Base-by-base conservation (phyloP, 1,140 invertebrate species). In the Apis florea region DNA sequence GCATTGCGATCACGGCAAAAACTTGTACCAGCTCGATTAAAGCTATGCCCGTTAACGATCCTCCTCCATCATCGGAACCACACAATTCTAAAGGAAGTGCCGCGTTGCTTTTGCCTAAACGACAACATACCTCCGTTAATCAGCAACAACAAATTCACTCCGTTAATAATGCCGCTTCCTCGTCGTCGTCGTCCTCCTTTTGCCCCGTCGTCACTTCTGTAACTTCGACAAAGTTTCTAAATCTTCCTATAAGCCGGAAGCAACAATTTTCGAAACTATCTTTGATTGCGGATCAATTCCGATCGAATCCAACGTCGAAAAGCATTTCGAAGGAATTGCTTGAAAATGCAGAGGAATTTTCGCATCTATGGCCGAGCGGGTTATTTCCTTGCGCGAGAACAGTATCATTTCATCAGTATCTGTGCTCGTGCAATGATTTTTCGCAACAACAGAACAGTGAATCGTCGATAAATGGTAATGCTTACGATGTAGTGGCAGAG, bases 331-430 rank as follows among this genome's bases (percentile, higher is more conserved):
- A 21, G 15, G 13, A 24, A 54, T 19, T 26, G 69, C 10, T 8
- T 0, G 56, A 31, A 9, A 71, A 19, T 6, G 17, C 51, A 1
- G 31, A 73, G 21, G 70, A 73, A 12, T 59, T 70, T 13, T 24
- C 73, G 51, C 24, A 24, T 4, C n/a, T 64, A 12, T 26, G 40
- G 66, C 56, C 75, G 70, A 79, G 4, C 53, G 85, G 83, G 24
- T 51, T 69, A 6, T 19, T 71, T 3, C 68, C 83, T 26, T 95
- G 95, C 90, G 95, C 94, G 72, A 90, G 94, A 75, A 90, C 93
- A 54, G 82, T 93, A 63, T 95, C 94, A 49, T 95, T 94, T 84
- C 95, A 95, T 88, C 90, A 91, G 26, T 85, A 94, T 75, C 86
- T 95, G 85, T 95, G 95, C 88, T 93, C 94, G 90, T 95, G 94